Percentiles rank a stretch among this genome's conserved stretches.
These are phyloP conservation scores for Epizoanthus fatuus DNA, from an alignment of 92 coral and sea anemone genomes.

Conservation along the genomic window DNA sequence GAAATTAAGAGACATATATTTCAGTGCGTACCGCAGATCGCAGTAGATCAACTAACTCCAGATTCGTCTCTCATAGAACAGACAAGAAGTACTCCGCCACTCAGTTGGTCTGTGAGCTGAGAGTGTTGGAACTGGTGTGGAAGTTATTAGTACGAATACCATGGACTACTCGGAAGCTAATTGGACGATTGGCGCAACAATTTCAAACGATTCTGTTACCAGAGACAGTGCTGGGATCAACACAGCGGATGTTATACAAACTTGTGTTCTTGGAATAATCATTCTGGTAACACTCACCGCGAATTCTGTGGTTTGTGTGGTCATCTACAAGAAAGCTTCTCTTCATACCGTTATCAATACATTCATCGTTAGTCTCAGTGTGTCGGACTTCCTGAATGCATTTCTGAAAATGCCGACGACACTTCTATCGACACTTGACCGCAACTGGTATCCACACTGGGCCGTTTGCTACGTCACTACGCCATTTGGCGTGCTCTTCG, in stretches of 20 bases:
- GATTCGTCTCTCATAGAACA: conserved; percentile 11
- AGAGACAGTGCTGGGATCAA: background rate
- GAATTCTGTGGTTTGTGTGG: conserved; percentile 79
- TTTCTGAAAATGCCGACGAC: conserved; percentile 94
- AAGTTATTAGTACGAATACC: background rate
- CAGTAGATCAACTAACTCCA: background rate
- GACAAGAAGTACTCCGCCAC: background rate
- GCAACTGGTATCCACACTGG: conserved; percentile 95
- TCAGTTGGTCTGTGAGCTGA: background rate
- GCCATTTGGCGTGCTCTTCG: conserved; percentile 95
- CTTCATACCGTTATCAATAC: conserved; percentile 88
- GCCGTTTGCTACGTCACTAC: conserved; percentile 92
- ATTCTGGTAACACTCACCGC: conserved; percentile 75
- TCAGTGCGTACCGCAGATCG: background rate
- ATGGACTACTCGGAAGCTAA: background rate
- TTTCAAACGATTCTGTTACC: background rate
- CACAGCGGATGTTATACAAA: background rate
- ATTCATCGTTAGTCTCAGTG: conserved; percentile 86
- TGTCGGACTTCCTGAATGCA: conserved; percentile 91
- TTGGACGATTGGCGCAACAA: background rate
- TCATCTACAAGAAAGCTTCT: conserved; percentile 73
- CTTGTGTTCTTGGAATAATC: conserved; percentile 25
- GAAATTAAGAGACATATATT: background rate
- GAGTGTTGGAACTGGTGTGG: background rate
- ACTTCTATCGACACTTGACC: conserved; percentile 75